Percentiles rank a stretch among this genome's conserved stretches.
Conservation (phyloP, 2,113 vertebrate genomes). For the Eupsittula cactorum region DNA sequence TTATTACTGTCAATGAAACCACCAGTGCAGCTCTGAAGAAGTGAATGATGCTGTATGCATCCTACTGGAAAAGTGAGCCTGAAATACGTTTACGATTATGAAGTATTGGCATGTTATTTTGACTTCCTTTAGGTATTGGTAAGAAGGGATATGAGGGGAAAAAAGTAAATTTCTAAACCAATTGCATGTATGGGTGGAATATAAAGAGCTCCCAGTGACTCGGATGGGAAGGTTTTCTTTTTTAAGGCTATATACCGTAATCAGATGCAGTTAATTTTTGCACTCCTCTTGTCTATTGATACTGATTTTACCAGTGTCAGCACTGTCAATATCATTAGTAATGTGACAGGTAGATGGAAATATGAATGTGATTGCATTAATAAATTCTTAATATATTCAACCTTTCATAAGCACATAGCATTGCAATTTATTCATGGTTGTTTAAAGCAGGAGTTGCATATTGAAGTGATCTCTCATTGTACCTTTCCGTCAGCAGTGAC, state of each 20-base stretch:
- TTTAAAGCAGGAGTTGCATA: conserved; percentile 16
- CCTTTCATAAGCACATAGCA: conserved; percentile 41
- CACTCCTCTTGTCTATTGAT: conserved; percentile 45
- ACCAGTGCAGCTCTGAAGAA: neutral
- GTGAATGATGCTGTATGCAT: neutral
- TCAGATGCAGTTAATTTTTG: conserved; percentile 64
- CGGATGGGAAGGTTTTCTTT: neutral
- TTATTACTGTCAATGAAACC: neutral
- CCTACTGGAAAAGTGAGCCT: neutral
- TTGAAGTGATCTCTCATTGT: neutral
- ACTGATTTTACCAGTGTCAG: conserved; percentile 64
- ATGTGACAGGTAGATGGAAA: conserved; percentile 61
- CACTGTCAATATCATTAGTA: conserved; percentile 70
- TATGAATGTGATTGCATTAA: conserved; percentile 66
- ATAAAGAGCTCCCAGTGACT: neutral
- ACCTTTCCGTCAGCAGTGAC: neutral
- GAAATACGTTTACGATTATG: neutral
- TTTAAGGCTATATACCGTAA: conserved; percentile 33
- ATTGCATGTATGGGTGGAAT: neutral
- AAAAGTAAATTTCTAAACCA: neutral
- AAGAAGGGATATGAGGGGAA: neutral
- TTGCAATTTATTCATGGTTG: conserved; percentile 25
- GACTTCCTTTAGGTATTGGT: neutral
- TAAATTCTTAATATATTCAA: conserved; percentile 67
- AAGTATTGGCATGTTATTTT: neutral